phyloP scores from a whole-genome alignment of 1,140 invertebrate genomes.

The Apis dorsata region DNA sequence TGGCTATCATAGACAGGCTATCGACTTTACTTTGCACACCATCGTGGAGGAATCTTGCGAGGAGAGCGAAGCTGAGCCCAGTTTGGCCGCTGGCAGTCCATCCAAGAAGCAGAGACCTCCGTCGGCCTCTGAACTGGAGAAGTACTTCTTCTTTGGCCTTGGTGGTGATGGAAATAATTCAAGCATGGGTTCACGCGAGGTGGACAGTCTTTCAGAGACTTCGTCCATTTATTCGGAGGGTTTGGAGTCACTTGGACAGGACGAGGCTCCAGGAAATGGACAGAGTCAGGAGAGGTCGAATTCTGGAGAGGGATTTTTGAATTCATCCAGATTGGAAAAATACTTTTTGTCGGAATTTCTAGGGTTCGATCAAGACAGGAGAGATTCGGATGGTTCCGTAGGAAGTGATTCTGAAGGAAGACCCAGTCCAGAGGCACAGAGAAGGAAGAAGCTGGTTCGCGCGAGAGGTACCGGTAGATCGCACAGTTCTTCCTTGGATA shows the following conservation, averaged over 20 bases:
- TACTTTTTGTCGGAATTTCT: constrained; percentile 94
- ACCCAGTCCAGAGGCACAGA: constrained; percentile 90
- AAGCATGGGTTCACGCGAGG: constrained; percentile 77
- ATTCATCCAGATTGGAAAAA: constrained; percentile 92
- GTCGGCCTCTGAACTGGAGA: constrained; percentile 91
- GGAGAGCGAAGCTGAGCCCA: constrained; percentile 89
- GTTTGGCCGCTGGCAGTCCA: constrained; percentile 74
- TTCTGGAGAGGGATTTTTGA: constrained; percentile 85
- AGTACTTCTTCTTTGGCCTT: constrained; percentile 94
- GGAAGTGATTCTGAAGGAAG: constrained; percentile 93
- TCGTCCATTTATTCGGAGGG: constrained; percentile 93
- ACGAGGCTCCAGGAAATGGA: constrained; percentile 69
- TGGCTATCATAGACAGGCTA: constrained; percentile 88
- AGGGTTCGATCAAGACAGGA: constrained; percentile 86
- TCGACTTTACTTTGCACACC: constrained; percentile 95
- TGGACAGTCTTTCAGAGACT: constrained; percentile 91
- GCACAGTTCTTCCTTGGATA: constrained; percentile 89
- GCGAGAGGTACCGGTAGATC: constrained; percentile 89
- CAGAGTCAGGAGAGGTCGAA: constrained; percentile 79
- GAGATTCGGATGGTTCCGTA: constrained; percentile 89
- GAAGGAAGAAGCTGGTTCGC: constrained; percentile 88
- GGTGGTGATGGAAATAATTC: constrained; percentile 85
- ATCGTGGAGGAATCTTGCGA: constrained; percentile 97
- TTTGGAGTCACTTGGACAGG: constrained; percentile 84
- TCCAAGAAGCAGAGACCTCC: constrained; percentile 82